Conservation (phyloP, 2,888 invertebrate genomes). For the Nomada hirtipes region DNA sequence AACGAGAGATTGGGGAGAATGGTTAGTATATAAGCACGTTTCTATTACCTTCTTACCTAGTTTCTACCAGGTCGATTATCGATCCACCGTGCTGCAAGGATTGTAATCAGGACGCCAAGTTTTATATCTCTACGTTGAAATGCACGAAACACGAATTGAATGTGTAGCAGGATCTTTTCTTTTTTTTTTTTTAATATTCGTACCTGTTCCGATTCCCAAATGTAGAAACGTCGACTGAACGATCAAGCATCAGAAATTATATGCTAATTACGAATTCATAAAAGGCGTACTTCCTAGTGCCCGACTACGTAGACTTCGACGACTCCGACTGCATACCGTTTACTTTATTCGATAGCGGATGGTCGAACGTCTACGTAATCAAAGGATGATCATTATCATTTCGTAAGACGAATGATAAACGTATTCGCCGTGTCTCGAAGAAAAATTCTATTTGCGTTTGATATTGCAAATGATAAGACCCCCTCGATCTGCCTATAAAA, state of each 20-base stretch:
- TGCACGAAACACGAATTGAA: too few relatives aligned
- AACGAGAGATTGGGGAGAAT: constrained; percentile 21
- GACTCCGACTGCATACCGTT: constrained; percentile 16
- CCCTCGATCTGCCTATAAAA: too few relatives aligned
- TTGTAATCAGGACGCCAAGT: too few relatives aligned
- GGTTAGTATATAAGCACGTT: too few relatives aligned
- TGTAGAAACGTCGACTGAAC: neutral
- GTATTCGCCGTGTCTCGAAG: constrained; percentile 24
- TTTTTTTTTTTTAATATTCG: too few relatives aligned
- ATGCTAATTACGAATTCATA: constrained; percentile 29
- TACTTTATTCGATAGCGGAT: constrained; percentile 44
- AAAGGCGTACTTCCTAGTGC: constrained; percentile 19
- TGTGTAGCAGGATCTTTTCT: too few relatives aligned
- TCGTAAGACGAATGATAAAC: constrained; percentile 45
- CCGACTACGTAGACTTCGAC: constrained; percentile 14
- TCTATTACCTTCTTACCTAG: too few relatives aligned
- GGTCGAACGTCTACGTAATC: constrained; percentile 63
- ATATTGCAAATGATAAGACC: too few relatives aligned
- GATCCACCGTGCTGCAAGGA: too few relatives aligned
- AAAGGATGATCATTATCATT: constrained; percentile 55
- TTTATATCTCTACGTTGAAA: too few relatives aligned
- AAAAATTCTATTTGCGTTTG: neutral
- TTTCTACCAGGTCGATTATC: too few relatives aligned
- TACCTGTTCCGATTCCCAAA: too few relatives aligned
- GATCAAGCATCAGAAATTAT: constrained; percentile 1